Percentiles rank a stretch among this genome's conserved stretches.
These are phyloP conservation scores for Empidonax traillii DNA, from an alignment of 2,113 vertebrate genomes.

Conservation along the genomic window DNA sequence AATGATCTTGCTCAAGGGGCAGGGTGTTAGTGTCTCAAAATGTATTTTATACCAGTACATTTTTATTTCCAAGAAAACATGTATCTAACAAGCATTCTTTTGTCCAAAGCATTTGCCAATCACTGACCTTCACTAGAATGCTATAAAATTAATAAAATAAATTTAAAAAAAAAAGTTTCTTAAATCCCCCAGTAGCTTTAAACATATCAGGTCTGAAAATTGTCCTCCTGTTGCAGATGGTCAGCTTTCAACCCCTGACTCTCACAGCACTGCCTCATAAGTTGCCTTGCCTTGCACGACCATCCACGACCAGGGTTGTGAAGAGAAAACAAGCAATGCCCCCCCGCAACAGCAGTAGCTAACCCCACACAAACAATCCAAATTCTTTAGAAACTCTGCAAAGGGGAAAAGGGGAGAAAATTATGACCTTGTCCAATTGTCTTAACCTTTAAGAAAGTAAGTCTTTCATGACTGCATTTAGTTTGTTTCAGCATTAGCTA, in stretches of 20 bases:
- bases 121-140: background rate
- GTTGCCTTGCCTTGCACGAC: background rate
- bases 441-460: background rate
- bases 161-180: background rate
- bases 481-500: background rate
- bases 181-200: background rate
- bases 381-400: background rate
- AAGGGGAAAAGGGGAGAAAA: background rate
- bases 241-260: background rate
- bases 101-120: background rate
- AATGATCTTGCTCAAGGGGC: accelerated
- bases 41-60: background rate
- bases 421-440: background rate
- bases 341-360: background rate
- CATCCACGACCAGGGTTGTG: background rate
- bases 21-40: background rate
- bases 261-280: background rate
- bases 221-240: background rate
- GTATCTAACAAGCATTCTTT: background rate
- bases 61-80: background rate
- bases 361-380: background rate
- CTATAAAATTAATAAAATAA: background rate
- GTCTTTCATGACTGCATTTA: background rate
- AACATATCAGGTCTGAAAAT: background rate
- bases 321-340: background rate